These are phyloP conservation scores for Tipula lateralis DNA, from an alignment of 2,888 invertebrate species.

Conservation along the genomic window DNA sequence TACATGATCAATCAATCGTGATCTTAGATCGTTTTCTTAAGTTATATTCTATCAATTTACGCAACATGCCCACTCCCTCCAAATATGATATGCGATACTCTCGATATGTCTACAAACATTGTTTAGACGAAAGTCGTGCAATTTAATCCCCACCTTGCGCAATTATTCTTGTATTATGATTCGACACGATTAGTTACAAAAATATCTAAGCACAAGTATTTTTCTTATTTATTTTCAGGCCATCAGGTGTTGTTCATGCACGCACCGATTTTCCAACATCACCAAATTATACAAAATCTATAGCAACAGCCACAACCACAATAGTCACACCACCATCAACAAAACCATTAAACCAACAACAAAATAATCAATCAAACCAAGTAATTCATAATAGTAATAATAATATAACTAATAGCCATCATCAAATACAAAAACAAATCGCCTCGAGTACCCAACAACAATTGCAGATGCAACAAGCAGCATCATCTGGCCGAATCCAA, in stretches of 20 bases:
- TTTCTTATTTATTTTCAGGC: background rate
- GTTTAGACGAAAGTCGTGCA: slow-evolving; percentile 12
- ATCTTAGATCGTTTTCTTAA: background rate
- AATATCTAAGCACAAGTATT: background rate
- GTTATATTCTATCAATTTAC: background rate
- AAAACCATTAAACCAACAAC: slow-evolving; percentile 19
- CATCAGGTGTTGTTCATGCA: slow-evolving; percentile 27
- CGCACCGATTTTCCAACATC: slow-evolving; percentile 12
- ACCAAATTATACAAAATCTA: slow-evolving; percentile 25
- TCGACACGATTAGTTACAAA: background rate
- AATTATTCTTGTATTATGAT: background rate
- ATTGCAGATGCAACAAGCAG: slow-evolving; percentile 27
- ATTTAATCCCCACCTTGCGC: background rate
- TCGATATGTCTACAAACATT: background rate
- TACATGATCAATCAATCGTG: background rate
- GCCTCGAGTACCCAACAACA: slow-evolving; percentile 34
- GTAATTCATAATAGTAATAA: background rate
- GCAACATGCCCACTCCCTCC: background rate
- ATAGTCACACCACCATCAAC: slow-evolving; percentile 2
- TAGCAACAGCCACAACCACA: slow-evolving; percentile 25
- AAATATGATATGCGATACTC: background rate
- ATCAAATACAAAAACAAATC: slow-evolving; percentile 25
- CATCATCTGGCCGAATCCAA: slow-evolving; percentile 41
- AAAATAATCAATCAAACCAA: background rate
- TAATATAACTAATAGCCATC: background rate